Base-by-base conservation (phyloP, 2,113 vertebrate species). In the Varanus salvator region DNA sequence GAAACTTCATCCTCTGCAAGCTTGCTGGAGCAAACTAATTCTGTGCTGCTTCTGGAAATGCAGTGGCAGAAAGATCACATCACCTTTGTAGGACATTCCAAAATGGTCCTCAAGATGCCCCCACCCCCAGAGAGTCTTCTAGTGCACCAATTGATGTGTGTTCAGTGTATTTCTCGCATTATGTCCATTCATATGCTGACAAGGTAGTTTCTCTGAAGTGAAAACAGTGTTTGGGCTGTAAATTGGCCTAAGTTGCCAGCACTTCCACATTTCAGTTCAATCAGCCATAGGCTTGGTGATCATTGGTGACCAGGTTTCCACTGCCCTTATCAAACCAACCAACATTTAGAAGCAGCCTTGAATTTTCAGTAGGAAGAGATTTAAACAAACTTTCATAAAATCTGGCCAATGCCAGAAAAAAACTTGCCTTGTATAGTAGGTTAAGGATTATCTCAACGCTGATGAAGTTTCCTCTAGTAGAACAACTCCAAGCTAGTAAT, bases 271-370 rank as follows among this genome's bases (percentile, higher is more conserved):
- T 0, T 1, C 6, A 48, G 50, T 11, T 52, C 1, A 6, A 2
- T 44, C 38, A 44, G 38, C 38, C 38, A 44, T 44, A 44, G 38
- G 38, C 38, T 1, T 44, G 38, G 38, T 44, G 38, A 44, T 44
- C 38, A 44, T 44, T 0, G 77, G 76, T 2, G 14, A 19, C 31
- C 14, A 52, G 0, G 0, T 0, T 1, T 15, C 3, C 2, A 0
- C 0, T 54, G 8, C n/a, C 50, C 34, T 84, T 50, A 69, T 14
- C 25, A 29, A 23, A 11, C 0, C 0, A 0, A 57, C 31, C 1
- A 34, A 19, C 25, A 5, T 0, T 2, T 7, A 50, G 9, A 60
- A 1, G 57, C 14, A 88, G 44, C 29, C 68, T 3, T 1, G 4
- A 80, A 0, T 50, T 31, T 75, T 57, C 60, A 84, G 19, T 17